A percentile compares a stretch with the other conserved stretches of the same genome.
phyloP scores from a whole-genome alignment of 37 sponge, comb jelly and placozoan genomes.

The Dysidea cf. avara region DNA sequence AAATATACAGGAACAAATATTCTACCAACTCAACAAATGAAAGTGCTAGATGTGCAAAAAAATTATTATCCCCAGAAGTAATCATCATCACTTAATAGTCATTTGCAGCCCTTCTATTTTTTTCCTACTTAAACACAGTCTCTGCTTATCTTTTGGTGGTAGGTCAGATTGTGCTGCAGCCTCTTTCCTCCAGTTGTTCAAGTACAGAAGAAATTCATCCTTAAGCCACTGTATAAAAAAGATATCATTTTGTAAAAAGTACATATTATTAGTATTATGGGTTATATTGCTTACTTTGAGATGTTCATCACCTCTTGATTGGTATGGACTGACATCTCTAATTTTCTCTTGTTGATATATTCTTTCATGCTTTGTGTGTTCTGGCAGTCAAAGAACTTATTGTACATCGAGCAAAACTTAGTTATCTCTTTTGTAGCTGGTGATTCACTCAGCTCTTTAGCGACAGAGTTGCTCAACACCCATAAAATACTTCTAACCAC shows the following conservation, averaged over 20 bases:
- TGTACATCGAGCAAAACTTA: not conserved
- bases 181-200: constrained; percentile 25
- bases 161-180: not conserved
- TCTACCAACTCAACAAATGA: constrained; percentile 33
- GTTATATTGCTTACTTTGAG: constrained; percentile 16
- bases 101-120: constrained; percentile 28
- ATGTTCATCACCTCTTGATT: constrained; percentile 2
- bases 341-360: not conserved
- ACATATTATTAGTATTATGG: too few relatives aligned
- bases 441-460: constrained; percentile 10
- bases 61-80: too few relatives aligned
- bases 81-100: constrained; percentile 17
- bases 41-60: not conserved
- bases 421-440: constrained; percentile 7
- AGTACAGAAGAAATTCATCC: constrained; percentile 14
- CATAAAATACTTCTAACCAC: too few relatives aligned
- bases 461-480: constrained; percentile 40
- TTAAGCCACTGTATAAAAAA: constrained; percentile 34
- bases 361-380: constrained; percentile 9
- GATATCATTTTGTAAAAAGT: too few relatives aligned
- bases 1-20: constrained; percentile 12
- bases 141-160: not conserved
- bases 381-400: constrained; percentile 38
- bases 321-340: constrained; percentile 8
- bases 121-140: constrained; percentile 15